phyloP scores from a whole-genome alignment of 92 coral and sea anemone genomes.

The Micromussa lordhowensis region DNA sequence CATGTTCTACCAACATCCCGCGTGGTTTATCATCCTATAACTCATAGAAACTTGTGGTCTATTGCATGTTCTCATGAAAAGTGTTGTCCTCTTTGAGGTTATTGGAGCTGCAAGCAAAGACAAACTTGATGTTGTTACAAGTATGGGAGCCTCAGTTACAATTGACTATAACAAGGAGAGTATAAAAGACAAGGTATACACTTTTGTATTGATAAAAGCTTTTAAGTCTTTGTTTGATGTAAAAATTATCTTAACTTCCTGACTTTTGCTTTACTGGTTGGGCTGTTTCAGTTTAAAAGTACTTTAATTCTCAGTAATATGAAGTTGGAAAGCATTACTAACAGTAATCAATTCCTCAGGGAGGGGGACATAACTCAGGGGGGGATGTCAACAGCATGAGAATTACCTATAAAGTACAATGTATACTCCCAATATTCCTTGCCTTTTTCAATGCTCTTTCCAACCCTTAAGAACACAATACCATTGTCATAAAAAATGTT shows the following conservation, averaged over 20 bases:
- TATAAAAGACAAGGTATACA: slow-evolving; percentile 83
- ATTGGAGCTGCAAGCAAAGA: slow-evolving; percentile 88
- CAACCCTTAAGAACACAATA: too few species aligned
- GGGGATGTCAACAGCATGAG: too few species aligned
- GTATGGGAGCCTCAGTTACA: slow-evolving; percentile 70
- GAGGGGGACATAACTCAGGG: too few species aligned
- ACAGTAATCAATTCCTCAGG: too few species aligned
- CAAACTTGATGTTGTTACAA: slow-evolving; percentile 60
- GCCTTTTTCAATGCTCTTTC: too few species aligned
- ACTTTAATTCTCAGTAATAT: too few species aligned
- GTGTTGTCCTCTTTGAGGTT: slow-evolving; percentile 48
- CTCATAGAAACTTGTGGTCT: too few species aligned
- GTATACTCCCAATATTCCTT: too few species aligned
- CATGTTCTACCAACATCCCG: too few species aligned
- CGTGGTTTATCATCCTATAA: too few species aligned
- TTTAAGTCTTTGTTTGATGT: background rate
- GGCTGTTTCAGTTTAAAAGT: background rate
- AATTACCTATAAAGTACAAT: too few species aligned
- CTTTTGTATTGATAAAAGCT: background rate
- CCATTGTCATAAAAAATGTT: too few species aligned
- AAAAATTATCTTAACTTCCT: background rate
- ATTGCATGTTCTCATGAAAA: background rate
- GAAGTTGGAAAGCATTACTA: background rate
- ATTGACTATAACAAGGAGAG: slow-evolving; percentile 81
- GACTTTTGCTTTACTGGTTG: background rate